phyloP scores from a whole-genome alignment of 1,140 invertebrate species.

The Babylonia areolata region DNA sequence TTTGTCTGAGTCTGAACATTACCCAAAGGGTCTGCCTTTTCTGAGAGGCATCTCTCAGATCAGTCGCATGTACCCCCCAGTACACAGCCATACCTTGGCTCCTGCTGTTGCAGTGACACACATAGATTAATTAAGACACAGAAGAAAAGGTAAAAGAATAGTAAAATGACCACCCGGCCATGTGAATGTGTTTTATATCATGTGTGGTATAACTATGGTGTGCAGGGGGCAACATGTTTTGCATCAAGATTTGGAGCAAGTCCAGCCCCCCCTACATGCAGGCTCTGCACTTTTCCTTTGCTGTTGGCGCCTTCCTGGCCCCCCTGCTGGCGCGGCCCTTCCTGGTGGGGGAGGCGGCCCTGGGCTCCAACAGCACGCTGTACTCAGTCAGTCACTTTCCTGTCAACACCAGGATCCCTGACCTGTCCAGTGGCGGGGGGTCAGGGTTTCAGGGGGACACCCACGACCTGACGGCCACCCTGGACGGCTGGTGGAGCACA shows the following conservation, averaged over 20 bases:
- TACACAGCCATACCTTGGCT: no score
- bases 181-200: neutral
- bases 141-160: no score
- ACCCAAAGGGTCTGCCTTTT: no score
- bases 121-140: no score
- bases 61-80: no score
- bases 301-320: slow-evolving; percentile 78
- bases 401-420: slow-evolving; percentile 25
- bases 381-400: slow-evolving; percentile 18
- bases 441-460: neutral
- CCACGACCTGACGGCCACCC: neutral
- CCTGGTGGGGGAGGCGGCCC: slow-evolving; percentile 50
- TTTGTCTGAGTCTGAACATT: no score
- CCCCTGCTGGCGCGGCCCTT: slow-evolving; percentile 78
- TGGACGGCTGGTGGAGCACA: neutral
- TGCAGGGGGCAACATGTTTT: slow-evolving; percentile 78
- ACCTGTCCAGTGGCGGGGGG: neutral
- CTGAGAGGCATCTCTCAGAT: no score
- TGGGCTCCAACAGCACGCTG: slow-evolving; percentile 21
- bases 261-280: slow-evolving; percentile 78
- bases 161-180: no score
- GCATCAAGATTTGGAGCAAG: slow-evolving; percentile 77
- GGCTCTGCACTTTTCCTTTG: slow-evolving; percentile 79
- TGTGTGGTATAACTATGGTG: slow-evolving; percentile 24
- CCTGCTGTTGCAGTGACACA: no score